Percentiles rank a stretch among this genome's conserved stretches.
Conservation (phyloP, 2,113 vertebrate genomes). For the Nothobranchius furzeri region DNA sequence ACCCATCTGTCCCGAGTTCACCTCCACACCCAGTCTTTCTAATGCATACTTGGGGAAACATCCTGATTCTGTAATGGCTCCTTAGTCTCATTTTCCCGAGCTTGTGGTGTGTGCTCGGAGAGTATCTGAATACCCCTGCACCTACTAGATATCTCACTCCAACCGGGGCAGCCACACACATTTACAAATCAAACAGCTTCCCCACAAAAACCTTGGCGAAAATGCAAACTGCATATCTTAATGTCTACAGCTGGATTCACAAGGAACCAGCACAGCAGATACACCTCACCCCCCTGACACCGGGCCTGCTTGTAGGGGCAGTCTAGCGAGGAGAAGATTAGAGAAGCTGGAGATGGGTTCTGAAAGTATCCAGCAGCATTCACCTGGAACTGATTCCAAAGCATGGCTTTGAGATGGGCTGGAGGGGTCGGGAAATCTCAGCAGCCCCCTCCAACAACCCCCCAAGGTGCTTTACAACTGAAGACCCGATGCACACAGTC, state of each 20-base stretch:
- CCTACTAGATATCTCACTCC: slow-evolving; percentile 11
- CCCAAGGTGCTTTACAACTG: slow-evolving; percentile 18
- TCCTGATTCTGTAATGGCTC: slow-evolving; percentile 23
- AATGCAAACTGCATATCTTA: slow-evolving; percentile 7
- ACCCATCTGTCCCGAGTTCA: slow-evolving; percentile 56
- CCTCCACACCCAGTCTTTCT: slow-evolving; percentile 52
- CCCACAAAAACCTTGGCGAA: background rate
- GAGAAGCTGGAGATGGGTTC: slow-evolving; percentile 48
- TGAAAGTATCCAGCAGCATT: slow-evolving; percentile 56
- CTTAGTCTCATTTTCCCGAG: slow-evolving; percentile 30
- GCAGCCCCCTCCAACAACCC: slow-evolving; percentile 8
- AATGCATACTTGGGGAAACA: slow-evolving; percentile 48
- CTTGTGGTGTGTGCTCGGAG: slow-evolving; percentile 9
- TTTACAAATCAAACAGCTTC: slow-evolving; percentile 8
- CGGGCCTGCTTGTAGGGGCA: slow-evolving; percentile 6
- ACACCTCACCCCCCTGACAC: slow-evolving; percentile 6
- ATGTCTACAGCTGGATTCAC: background rate
- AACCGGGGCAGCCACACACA: slow-evolving; percentile 3
- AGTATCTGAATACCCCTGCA: slow-evolving; percentile 9
- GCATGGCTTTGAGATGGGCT: slow-evolving; percentile 31
- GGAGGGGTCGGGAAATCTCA: slow-evolving; percentile 20
- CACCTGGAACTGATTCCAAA: slow-evolving; percentile 78
- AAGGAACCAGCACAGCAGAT: background rate
- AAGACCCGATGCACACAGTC: slow-evolving; percentile 33
- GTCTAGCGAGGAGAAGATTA: slow-evolving; percentile 12